Evolutionary conservation across 2,888 invertebrate species (phyloP), one percentile per base, ranked within the genome.

Genomic region (Ormyrus nitidulus): DNA sequence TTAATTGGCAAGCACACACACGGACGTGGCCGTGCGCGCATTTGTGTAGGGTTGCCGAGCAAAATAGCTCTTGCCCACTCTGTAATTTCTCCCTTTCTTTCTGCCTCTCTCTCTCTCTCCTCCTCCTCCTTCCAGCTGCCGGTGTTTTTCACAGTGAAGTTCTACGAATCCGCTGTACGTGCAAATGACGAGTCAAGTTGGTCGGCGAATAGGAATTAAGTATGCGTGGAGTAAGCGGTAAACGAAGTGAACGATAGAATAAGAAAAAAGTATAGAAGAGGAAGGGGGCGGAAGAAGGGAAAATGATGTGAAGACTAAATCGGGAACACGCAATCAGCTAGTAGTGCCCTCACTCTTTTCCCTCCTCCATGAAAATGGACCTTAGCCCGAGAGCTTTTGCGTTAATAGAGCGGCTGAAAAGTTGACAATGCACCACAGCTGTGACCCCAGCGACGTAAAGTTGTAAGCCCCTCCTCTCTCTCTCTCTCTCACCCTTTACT

Each of bases 371-470:
- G 68, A 75, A 61, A 68, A 44, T 75, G 65, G 59, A 58, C 74
- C 61, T 56, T 54, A n/a, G 49, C 13, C 13, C 13, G n/a, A 49
- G 10, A 53, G 68, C 71, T 77, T 61, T 72, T 51, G 62, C 49
- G 44, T 59, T 79, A 75, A 79, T 70, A 65, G 59, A 70, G 64
- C 65, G 53, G 6, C 72, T 59, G 70, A 79, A 79, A 79, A 70
- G 65, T 75, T 74, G 69, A 79, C 74, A 79, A 79, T 64, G 74
- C 62, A 65, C 65, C 62, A 59, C 77, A 77, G 69, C 77, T 69
- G 70, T 77, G 70, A 76, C 76, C 69, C 46, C 69, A 68, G 58
- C 53, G 48, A 66, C 61, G 62, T 62, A 69, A 75, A 79, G 64
- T 79, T 79, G 74, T 61, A 44, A 61, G 65, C 77, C 19, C 19